phyloP scores from a whole-genome alignment of 2,888 invertebrate species.

The Cotesia congregata region DNA sequence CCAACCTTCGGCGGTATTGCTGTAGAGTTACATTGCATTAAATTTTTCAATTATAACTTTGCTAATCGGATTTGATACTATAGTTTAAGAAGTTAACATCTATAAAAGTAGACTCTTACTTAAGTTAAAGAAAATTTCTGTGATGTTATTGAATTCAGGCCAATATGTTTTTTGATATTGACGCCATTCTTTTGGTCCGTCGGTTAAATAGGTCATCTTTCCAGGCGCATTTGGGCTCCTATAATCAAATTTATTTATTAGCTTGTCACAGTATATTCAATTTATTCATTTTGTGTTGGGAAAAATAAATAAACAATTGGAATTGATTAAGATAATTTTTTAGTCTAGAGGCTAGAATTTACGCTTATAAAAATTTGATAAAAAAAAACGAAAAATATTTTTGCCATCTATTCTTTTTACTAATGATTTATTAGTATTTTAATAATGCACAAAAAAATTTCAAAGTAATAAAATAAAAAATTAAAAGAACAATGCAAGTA shows the following conservation, averaged over 20 bases:
- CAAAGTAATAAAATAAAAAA: no score
- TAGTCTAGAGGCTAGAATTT: no score
- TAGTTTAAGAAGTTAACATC: no score
- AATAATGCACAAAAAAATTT: no score
- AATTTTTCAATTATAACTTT: conserved; percentile 8
- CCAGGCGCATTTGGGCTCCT: conserved; percentile 86
- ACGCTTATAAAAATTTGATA: no score
- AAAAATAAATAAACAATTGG: no score
- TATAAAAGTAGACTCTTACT: conserved; percentile 72
- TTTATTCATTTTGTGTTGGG: no score
- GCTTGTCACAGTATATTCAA: background rate
- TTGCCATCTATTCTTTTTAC: no score
- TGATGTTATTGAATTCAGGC: conserved; percentile 84
- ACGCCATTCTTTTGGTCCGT: conserved; percentile 78
- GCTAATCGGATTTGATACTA: background rate
- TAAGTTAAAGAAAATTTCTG: conserved; percentile 84
- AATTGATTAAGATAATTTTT: no score
- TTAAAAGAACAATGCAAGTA: no score
- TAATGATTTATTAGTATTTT: no score
- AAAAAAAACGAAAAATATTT: no score
- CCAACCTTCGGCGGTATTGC: conserved; percentile 83
- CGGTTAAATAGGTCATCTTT: conserved; percentile 76
- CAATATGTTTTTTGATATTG: conserved; percentile 80
- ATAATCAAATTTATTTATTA: conserved; percentile 37
- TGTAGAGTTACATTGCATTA: conserved; percentile 64